Evolutionary conservation across 1,140 invertebrate genomes (phyloP), one percentile per base, ranked within the genome.

Genomic region (Drosophila nigrodunni): DNA sequence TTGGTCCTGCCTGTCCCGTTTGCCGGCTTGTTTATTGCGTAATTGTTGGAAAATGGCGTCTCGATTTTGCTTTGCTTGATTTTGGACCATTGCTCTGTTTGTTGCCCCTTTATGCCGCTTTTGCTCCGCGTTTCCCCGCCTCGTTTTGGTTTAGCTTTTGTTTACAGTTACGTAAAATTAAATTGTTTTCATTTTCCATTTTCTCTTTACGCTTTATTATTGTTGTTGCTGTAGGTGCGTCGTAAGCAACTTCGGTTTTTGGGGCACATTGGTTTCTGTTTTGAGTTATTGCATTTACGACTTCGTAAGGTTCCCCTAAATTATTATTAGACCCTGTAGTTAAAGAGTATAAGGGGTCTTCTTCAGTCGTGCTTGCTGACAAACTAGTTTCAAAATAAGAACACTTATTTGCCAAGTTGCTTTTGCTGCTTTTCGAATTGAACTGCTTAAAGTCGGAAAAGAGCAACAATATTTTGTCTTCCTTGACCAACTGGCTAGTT

Each of bases 41-140:
- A 83, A 82, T 70, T 64, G 76, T 69, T 79, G 64, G 73, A 67
- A 79, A 83, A 79, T 70, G 65, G 68, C 65, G 46, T 66, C 68
- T 55, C 30, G 54, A 54, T 69, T 72, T 68, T 30, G 39, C 30
- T 37, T 39, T 37, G 21, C 66, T 74, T 69, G 66, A 74, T 58
- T 70, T 75, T 54, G 67, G 55, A 65, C 52, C 70, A 39, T 59
- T 30, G 54, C 54, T 10, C 21, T 44, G 6, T 15, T 35, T 47
- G 5, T 46, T 2, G 10, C 43, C 6, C 25, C 25, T 30, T 30
- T 30, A 30, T 30, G 25, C 25, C 25, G 2, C 25, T 30, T 30
- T 30, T 30, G 25, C 25, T 30, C 6, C 6, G 25, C 25, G 6
- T 30, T 30, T 5, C 2, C 25, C 25, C 3, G 25, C 6, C 39